Base-by-base conservation (phyloP, 2,797 vertebrate genomes). In the Manis crassicaudata region DNA sequence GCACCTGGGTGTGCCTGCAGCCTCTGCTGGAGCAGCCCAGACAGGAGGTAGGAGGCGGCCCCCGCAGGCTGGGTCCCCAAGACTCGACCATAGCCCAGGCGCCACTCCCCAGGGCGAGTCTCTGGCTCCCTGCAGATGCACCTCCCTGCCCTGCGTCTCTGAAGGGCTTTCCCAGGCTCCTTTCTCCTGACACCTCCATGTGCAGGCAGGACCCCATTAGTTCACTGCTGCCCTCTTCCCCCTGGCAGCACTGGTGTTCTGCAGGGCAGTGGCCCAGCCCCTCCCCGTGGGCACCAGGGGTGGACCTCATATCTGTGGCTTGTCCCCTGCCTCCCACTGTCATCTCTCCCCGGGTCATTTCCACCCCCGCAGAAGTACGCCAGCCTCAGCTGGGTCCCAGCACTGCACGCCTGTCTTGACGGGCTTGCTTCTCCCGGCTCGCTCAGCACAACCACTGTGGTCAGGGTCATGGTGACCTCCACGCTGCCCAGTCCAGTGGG, bases 31-130 rank as follows among this genome's bases (percentile, higher is more conserved):
- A 46, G 60, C 40, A 82, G 60, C 58, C 80, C 14, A 46, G 29
- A 25, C 13, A 1, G 60, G n/a, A 17, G n/a, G 35, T 46, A 2
- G 40, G 9, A 1, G 12, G 43, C 13, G 21, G 18, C 40, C 60
- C 70, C 10, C 2, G 6, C 46, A 46, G 46, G 46, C 73, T 76
- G 32, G 7, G 73, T 18, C 2, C 58, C 6, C 17, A 32, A 43
- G 43, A 17, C 20, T 16, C 1, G 18, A 46, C 1, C 9, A 29
- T 40, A 40, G 37, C 37, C 5, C 0, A 11, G 73, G 3, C 1
- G 75, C n/a, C 20, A 11, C 13, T 68, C 29, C 29, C 6, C 14
- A 40, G 23, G 40, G 40, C 11, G 12, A 27, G 80, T 63, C 20
- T 43, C 29, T 12, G 60, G 43, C 13, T 50, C 67, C 17, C 32